Evolutionary conservation across 1,140 invertebrate species (phyloP), one percentile per base, ranked within the genome.

Genomic region (Plodia interpunctella): DNA sequence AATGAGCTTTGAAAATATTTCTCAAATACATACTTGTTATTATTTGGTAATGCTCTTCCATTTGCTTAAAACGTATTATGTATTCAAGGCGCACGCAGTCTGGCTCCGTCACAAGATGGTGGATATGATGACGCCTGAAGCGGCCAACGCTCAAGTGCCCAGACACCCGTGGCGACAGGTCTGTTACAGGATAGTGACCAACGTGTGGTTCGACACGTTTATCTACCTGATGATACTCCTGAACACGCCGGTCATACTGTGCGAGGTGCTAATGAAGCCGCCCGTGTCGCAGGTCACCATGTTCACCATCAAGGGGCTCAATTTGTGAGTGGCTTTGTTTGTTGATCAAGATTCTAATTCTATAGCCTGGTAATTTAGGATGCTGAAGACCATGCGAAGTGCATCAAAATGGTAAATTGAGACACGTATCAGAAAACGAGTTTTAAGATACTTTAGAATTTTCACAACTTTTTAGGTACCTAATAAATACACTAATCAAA

Each of bases 311-410:
- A 88, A 83, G 49, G 54, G 49, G 2, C 60, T 84, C 11, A 88
- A 88, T 70, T 62, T 85, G 85, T 88, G 11, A 85, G 85, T 76
- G n/a, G n/a, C n/a, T n/a, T n/a, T n/a, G n/a, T n/a, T n/a, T n/a
- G n/a, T n/a, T n/a, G n/a, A n/a, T n/a, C n/a, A n/a, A n/a, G n/a
- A n/a, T n/a, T n/a, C n/a, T n/a, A n/a, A n/a, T n/a, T n/a, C n/a
- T n/a, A n/a, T n/a, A n/a, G n/a, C n/a, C n/a, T n/a, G n/a, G n/a
- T n/a, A n/a, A n/a, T n/a, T n/a, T n/a, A n/a, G n/a, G n/a, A n/a
- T n/a, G n/a, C n/a, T n/a, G n/a, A n/a, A n/a, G n/a, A n/a, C n/a
- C n/a, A n/a, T n/a, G n/a, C n/a, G n/a, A n/a, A n/a, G n/a, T n/a
- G n/a, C n/a, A n/a, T n/a, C n/a, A n/a, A n/a, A n/a, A n/a, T n/a